Base-by-base conservation (phyloP, 1,140 invertebrate genomes). In the Bombus difficillimus region DNA sequence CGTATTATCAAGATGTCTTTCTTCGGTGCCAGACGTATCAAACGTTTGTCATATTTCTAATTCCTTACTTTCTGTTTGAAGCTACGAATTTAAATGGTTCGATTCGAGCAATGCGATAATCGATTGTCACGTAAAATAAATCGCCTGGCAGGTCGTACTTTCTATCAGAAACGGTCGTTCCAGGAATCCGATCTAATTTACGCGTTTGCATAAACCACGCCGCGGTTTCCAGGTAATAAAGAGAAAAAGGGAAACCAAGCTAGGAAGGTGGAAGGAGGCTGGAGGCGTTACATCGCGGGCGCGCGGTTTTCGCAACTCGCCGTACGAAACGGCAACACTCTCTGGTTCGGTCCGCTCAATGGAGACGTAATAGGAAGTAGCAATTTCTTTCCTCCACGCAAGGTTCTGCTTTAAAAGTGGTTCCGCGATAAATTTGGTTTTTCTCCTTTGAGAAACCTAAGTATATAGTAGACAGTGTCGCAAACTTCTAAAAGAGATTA, bases 191-290 rank as follows among this genome's bases (percentile, higher is more conserved):
- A 57, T 87, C 81, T 85, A 78, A 89, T 89, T 90, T 87, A 83
- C 87, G 69, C 71, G 83, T 90, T 90, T 90, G 87, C 90, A 91
- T 91, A 90, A 87, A 85, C 79, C 64, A 69, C 69, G 59, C 41
- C 28, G 25, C 68, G 66, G 62, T 82, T 76, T 83, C 82, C 64
- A 71, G 75, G 68, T 81, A 89, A 83, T 79, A 82, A 76, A 90
- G 32, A 82, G 39, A 83, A 68, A 81, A 53, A 74, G 18, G 69
- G 62, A 72, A 79, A 84, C 57, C 74, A 62, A 79, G 34, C 18
- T 4, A 43, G 1, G 39, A 41, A 47, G 68, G 53, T 59, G 75
- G 75, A 18, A 77, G 71, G 57, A 62, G 34, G 79, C 86, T 73
- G 37, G 68, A 71, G 71, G 71, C 71, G 88, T 87, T 90, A 75